phyloP scores from a whole-genome alignment of 2,888 invertebrate species.

The Drosophila paracracens region DNA sequence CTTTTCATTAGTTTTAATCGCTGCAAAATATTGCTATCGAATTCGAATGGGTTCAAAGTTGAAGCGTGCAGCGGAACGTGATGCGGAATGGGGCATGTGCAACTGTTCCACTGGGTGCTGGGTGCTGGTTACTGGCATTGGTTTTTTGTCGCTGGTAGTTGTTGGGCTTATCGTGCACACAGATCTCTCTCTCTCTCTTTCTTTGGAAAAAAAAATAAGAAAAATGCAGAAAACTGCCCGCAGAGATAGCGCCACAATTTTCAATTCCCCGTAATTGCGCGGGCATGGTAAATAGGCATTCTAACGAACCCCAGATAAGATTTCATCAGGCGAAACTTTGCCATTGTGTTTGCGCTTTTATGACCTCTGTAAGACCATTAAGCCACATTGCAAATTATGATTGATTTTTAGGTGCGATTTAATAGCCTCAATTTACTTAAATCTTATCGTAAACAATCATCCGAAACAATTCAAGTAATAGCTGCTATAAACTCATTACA shows the following conservation, averaged over 20 bases:
- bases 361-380: conserved; percentile 16
- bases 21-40: conserved; percentile 47
- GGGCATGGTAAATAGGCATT: conserved; percentile 7
- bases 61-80: conserved; percentile 50
- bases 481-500: not conserved
- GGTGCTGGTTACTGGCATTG: conserved; percentile 6
- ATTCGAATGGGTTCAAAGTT: conserved; percentile 70
- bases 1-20: conserved; percentile 79
- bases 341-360: conserved; percentile 14
- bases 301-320: conserved; percentile 30
- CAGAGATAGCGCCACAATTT: conserved; percentile 38
- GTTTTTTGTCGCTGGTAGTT: not conserved
- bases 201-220: not conserved
- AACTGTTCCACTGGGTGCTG: conserved; percentile 6
- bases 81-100: conserved; percentile 14
- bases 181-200: conserved; percentile 13
- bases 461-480: not conserved
- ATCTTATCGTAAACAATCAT: not conserved
- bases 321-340: conserved; percentile 12
- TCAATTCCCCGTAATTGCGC: conserved; percentile 22
- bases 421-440: not conserved
- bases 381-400: conserved; percentile 26
- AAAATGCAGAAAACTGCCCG: conserved; percentile 26
- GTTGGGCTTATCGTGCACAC: conserved; percentile 30
- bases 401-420: conserved; percentile 33